Conservation (phyloP, 2,888 invertebrate genomes). For the Apocheima hispidaria region DNA sequence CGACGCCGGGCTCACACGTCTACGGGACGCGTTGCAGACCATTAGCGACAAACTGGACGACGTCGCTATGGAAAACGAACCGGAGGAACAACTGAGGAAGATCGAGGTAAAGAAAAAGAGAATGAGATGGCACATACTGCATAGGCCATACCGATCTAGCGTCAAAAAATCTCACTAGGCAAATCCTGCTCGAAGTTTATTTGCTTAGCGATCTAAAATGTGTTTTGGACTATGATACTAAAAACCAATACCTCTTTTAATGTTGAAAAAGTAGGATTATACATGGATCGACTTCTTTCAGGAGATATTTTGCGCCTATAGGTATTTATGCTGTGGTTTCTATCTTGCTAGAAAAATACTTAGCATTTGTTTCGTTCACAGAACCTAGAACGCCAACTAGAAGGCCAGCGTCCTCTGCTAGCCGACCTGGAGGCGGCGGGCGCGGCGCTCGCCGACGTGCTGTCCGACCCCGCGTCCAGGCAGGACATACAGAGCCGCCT, state of each 20-base stretch:
- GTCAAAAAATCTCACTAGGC: no score
- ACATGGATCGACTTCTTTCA: no score
- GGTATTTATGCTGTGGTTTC: no score
- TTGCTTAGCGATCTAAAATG: no score
- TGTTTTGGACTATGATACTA: no score
- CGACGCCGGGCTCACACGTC: slow-evolving; percentile 93
- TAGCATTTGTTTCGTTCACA: slow-evolving; percentile 39
- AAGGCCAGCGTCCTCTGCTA: slow-evolving; percentile 94
- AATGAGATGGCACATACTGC: no score
- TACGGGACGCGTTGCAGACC: slow-evolving; percentile 94
- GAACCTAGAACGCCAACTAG: slow-evolving; percentile 94
- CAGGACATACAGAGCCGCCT: slow-evolving; percentile 96
- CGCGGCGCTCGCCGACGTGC: slow-evolving; percentile 93
- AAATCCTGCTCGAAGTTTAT: no score
- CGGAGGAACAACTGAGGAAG: slow-evolving; percentile 94
- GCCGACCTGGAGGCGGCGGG: slow-evolving; percentile 96
- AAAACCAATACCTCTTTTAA: no score
- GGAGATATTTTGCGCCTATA: no score
- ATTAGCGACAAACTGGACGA: slow-evolving; percentile 95
- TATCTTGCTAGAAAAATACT: slow-evolving; percentile 19
- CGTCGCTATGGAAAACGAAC: slow-evolving; percentile 92
- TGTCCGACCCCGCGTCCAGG: slow-evolving; percentile 95
- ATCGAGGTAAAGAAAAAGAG: slow-evolving; percentile 86
- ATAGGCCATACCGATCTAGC: no score
- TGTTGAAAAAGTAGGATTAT: no score